Evolutionary conservation across 1,140 invertebrate genomes (phyloP), one percentile per base, ranked within the genome.

Genomic region (Lordiphosa stackelbergi): DNA sequence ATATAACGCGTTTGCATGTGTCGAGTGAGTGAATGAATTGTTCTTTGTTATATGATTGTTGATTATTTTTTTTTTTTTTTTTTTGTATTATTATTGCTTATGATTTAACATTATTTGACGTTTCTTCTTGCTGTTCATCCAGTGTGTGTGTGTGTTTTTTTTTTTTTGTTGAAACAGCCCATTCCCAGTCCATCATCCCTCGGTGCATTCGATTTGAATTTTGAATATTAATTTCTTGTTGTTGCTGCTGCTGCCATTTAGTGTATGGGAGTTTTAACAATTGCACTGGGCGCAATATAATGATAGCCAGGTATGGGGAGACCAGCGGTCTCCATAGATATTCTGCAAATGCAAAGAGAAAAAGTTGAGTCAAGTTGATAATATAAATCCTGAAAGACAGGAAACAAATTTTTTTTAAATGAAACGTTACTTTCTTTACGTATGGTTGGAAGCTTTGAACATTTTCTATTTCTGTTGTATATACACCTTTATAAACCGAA

Each of bases 271-370:
- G 95, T 94, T 89, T 96, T 96, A 77, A 96, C 94, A 88, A 96
- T 96, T 90, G 96, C 94, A 90, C 95, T 96, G 51, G 95, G 95
- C 70, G 95, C 93, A 88, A 96, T 94, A 90, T 95, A 96, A 88
- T 96, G 95, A 90, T 95, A 96, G 57, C 94, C 94, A 61, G 94
- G 93, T 90, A 96, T 93, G 78, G 94, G 94, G 90, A 96, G 91
- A 73, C 94, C 94, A 65, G 94, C 94, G 54, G 95, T 96, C 90
- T 96, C 95, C 94, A 96, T 94, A 42, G 95, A 95, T 94, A 96
- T 96, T 92, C 95, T 96, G 91, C 5, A 19, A 64, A 75, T 7
- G 13, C 22, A 10, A 5, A 45, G 43, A 35, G 5, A 24, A 11
- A 89, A 88, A 59, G 10, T 34, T 48, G 54, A 47, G 51, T 24